Conservation (phyloP, 1,140 invertebrate genomes). For the Harpegnathos saltator region DNA sequence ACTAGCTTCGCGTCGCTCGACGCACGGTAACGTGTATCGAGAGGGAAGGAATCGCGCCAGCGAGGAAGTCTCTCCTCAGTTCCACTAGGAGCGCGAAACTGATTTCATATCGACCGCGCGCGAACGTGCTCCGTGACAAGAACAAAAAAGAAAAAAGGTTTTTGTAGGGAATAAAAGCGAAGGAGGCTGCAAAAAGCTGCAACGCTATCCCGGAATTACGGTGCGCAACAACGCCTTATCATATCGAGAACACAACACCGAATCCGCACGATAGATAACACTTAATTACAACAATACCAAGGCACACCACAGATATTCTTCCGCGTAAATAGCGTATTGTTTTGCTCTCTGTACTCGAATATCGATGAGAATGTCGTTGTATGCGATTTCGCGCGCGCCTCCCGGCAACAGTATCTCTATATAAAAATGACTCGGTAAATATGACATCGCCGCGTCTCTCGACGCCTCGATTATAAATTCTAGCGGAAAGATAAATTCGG, state of each 20-base stretch:
- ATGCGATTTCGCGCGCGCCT: neutral
- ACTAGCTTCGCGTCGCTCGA: neutral
- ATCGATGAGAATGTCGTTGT: constrained; percentile 33
- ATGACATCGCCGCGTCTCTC: neutral
- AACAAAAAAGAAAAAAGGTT: no score
- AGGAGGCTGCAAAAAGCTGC: neutral
- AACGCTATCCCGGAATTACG: neutral
- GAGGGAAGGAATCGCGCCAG: neutral
- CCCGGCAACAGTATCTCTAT: constrained; percentile 1
- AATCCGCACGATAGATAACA: neutral
- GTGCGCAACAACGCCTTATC: neutral
- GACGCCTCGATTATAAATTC: neutral
- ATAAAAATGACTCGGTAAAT: neutral
- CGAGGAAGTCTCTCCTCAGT: neutral
- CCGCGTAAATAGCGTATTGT: constrained; percentile 5
- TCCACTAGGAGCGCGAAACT: neutral
- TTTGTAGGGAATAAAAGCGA: no score
- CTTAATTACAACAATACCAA: constrained; percentile 23
- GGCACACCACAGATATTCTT: constrained; percentile 1
- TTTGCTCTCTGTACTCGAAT: neutral
- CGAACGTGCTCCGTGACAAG: neutral
- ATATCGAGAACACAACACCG: neutral
- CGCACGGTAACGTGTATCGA: neutral
- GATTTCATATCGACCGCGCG: neutral
- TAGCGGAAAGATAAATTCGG: constrained; percentile 28